Base-by-base conservation (phyloP, 2,888 invertebrate genomes). In the Callinectes sapidus region DNA sequence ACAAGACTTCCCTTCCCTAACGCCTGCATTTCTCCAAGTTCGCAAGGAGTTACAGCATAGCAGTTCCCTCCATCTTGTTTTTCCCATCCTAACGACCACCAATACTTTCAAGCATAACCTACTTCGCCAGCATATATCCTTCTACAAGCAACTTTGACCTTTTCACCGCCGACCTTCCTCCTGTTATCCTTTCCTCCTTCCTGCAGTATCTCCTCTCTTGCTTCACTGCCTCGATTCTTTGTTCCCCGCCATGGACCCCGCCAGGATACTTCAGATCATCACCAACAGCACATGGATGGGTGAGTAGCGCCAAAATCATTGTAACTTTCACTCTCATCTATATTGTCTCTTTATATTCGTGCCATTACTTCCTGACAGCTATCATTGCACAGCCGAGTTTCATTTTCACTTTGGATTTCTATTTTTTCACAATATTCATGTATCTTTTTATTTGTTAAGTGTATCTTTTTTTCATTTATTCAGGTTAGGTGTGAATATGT, bases 271-370 rank as follows among this genome's bases (percentile, higher is more conserved):
- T 32, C 81, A 81, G 35, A 81, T 81, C 81, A 81, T 81, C 81
- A 81, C 81, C 81, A 81, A 81, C 81, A 81, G 81, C 81, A 81
- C 81, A 14, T 81, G 81, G 81, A 81, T 81, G 81, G 81, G 81
- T 81, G 18, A 81, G 81, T 81, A 81, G 2, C 35, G 71, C 28
- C 28, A 71, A 16, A 23, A 28, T 71, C 71, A 71, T 71, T n/a
- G 28, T 71, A 13, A 28, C 3, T 71, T 28, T 28, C 10, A 71
- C 2, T 3, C 28, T 28, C 28, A 23, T 16, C 5, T 61, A 61
- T 3, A 18, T 61, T 61, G 3, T 5, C 16, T 61, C 18, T 18
- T 18, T 61, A 23, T 61, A 18, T 48, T 48, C 10, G 10, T 48
- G 48, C 10, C 48, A 48, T 48, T 48, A 48, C 48, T 48, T 48